Evolutionary conservation across 2,888 invertebrate genomes (phyloP), one percentile per base, ranked within the genome.

Genomic region (Trilocha varians): DNA sequence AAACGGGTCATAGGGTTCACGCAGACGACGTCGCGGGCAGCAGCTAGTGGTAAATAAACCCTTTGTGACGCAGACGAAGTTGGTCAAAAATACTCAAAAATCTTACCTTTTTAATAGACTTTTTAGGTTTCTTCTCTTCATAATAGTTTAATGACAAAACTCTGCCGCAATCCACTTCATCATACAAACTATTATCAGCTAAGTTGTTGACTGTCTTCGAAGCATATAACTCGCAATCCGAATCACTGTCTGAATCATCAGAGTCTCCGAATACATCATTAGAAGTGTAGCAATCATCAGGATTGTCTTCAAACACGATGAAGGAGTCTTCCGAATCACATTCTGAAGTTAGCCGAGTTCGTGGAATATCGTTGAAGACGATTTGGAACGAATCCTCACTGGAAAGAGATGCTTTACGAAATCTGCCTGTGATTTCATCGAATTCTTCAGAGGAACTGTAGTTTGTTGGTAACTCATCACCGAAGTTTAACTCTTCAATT

Each of bases 321-420:
- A 88, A 88, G 0, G 88, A 88, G 58, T 89, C 89, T 55, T 89
- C 89, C 0, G 88, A 88, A n/a, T 87, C 88, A 39, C 87, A 87
- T 39, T 87, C 88, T 0, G 87, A 88, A 2, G 72, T 54, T 34
- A 61, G 52, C 3, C 77, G 55, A 1, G 45, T 41, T 41, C 64
- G 50, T 33, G 61, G 70, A 34, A 58, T 64, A 16, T 85, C 83
- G 0, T 65, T 62, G 49, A 84, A 83, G 3, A 86, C 85, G 5
- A 85, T 83, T 64, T 84, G 83, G 57, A 82, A 86, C 0, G 80
- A 80, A 44, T 85, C 85, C 3, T 85, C 79, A 9, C 73, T 83
- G 3, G 68, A 60, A 1, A 62, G 58, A 0, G 80, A 79, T 1
- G 62, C 45, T 0, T 74, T 61, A 8, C 60, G 62, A 47, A 85